phyloP scores from a whole-genome alignment of 2,113 vertebrate species.

The Chionomys nivalis region DNA sequence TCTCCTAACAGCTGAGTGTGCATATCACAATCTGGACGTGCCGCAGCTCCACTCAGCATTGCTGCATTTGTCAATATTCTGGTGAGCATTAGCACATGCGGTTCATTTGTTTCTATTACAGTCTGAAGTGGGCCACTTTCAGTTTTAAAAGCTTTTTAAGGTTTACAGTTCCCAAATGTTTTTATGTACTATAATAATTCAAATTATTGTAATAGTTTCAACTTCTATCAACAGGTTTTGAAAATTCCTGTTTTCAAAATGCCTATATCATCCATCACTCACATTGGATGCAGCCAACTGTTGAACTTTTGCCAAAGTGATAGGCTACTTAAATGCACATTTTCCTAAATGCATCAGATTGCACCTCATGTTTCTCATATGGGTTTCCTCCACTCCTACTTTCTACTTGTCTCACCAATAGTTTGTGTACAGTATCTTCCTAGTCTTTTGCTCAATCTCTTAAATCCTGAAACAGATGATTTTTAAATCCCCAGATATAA shows the following conservation, averaged over 20 bases:
- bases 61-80: not conserved
- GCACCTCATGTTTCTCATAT: not conserved
- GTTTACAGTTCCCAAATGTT: not conserved
- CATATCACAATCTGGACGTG: not conserved
- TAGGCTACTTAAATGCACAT: not conserved
- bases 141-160: not conserved
- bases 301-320: not conserved
- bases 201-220: not conserved
- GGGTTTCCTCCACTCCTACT: not conserved
- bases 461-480: not conserved
- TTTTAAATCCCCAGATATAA: not conserved
- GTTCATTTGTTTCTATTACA: not conserved
- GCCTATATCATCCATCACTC: not conserved
- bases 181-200: not conserved
- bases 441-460: not conserved
- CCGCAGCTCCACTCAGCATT: not conserved
- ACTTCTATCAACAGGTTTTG: conserved; percentile 7
- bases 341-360: not conserved
- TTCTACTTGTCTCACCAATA: not conserved
- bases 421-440: not conserved
- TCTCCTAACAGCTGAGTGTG: not conserved
- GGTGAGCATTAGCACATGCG: not conserved
- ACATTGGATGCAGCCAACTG: not conserved
- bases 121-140: not conserved
- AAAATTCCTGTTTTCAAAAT: not conserved